A percentile compares a stretch with the other conserved stretches of the same genome.
phyloP scores from a whole-genome alignment of 1,140 invertebrate species.

The Pseudomyrmex cubaensis region DNA sequence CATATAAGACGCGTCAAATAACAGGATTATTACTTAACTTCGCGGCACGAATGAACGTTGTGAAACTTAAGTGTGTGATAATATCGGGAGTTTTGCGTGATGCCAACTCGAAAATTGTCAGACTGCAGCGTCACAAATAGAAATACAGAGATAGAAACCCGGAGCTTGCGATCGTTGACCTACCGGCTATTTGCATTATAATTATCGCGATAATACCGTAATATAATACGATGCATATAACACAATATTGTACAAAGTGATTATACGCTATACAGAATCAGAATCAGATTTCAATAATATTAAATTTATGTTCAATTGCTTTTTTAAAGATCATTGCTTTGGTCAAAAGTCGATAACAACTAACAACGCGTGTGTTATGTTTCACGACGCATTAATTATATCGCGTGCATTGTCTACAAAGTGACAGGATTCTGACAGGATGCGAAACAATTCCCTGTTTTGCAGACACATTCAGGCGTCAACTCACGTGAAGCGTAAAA shows the following conservation, averaged over 20 bases:
- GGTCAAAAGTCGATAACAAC: neutral
- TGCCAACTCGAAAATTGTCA: slow-evolving; percentile 33
- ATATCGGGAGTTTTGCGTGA: neutral
- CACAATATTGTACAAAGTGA: slow-evolving; percentile 15
- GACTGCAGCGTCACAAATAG: no score
- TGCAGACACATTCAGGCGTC: neutral
- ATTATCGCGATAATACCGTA: neutral
- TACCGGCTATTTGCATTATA: slow-evolving; percentile 9
- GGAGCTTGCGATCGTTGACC: slow-evolving; percentile 6
- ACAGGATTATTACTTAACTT: slow-evolving; percentile 69
- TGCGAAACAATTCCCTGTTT: slow-evolving; percentile 5
- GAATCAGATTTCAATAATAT: slow-evolving; percentile 4
- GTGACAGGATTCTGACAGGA: neutral
- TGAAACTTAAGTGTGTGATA: slow-evolving; percentile 51
- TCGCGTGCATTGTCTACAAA: neutral
- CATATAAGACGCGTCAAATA: slow-evolving; percentile 49
- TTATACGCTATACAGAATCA: neutral
- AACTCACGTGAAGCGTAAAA: neutral
- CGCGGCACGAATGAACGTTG: slow-evolving; percentile 1
- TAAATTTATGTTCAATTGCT: slow-evolving; percentile 25
- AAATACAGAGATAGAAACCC: neutral
- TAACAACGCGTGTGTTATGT: slow-evolving; percentile 4
- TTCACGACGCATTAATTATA: slow-evolving; percentile 25
- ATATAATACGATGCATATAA: neutral
- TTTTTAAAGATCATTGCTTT: slow-evolving; percentile 30